Percentiles rank a stretch among this genome's conserved stretches.
Evolutionary conservation across 2,113 vertebrate species (phyloP).

Genomic region (Bubo scandiacus): DNA sequence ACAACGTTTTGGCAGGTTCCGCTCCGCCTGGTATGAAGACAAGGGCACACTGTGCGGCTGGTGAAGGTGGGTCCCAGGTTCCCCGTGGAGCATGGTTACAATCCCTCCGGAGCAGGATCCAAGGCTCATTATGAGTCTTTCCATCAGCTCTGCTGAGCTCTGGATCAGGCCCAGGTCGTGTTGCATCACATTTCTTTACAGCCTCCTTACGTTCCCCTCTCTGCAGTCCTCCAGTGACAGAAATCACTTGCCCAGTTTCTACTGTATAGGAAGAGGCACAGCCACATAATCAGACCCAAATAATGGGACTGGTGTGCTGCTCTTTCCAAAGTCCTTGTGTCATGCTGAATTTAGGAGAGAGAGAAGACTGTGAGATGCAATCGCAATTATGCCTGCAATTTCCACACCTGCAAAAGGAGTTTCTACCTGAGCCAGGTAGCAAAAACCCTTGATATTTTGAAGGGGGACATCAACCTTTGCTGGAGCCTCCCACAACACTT

Average conservation of each 20-base stretch:
- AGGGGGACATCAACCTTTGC: background rate
- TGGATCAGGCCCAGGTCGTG: background rate
- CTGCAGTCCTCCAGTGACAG: background rate
- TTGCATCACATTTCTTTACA: constrained; percentile 53
- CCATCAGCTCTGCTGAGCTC: constrained; percentile 8
- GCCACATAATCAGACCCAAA: background rate
- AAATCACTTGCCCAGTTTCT: background rate
- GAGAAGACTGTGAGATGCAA: background rate
- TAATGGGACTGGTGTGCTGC: background rate
- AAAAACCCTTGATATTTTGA: background rate
- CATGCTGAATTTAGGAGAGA: background rate
- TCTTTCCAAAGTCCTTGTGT: background rate
- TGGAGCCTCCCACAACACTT: background rate
- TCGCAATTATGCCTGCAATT: background rate
- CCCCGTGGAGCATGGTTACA: background rate
- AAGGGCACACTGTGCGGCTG: background rate
- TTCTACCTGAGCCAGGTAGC: background rate
- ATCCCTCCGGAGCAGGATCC: background rate
- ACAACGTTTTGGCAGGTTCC: background rate
- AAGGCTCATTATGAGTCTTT: constrained; percentile 26
- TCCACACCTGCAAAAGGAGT: background rate
- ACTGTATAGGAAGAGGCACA: background rate
- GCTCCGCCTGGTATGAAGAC: background rate
- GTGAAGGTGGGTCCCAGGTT: background rate
- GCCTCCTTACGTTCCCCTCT: background rate